These are phyloP conservation scores for Diadophis punctatus DNA, from an alignment of 2,113 vertebrate genomes.

Conservation along the genomic window DNA sequence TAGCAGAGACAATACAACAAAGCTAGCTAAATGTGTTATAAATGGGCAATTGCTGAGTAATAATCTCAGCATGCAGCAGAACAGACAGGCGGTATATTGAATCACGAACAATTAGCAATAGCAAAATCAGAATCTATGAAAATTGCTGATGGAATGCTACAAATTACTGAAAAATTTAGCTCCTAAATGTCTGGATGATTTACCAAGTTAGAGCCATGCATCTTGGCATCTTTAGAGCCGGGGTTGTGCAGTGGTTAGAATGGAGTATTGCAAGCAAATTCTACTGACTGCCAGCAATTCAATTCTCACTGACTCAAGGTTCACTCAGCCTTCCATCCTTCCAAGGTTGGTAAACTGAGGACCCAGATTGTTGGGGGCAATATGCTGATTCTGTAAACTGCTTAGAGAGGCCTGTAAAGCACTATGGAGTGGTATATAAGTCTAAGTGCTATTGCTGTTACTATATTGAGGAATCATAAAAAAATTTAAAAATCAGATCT, in stretches of 20 bases:
- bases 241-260: neutral
- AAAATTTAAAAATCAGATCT: neutral
- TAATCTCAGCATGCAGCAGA: neutral
- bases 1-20: neutral
- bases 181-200: neutral
- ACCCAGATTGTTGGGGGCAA: neutral
- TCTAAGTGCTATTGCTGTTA: neutral
- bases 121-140: neutral
- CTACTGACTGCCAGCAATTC: neutral
- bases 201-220: neutral
- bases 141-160: neutral
- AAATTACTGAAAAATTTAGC: neutral
- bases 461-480: neutral
- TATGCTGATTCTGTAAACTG: neutral
- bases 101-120: neutral
- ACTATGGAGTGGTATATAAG: neutral
- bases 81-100: neutral
- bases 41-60: neutral
- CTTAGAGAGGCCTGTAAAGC: neutral
- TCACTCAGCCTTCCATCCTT: neutral
- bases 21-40: neutral
- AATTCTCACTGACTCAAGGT: neutral
- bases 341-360: neutral
- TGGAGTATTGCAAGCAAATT: neutral
- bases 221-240: neutral